Percentiles rank a stretch among this genome's conserved stretches.
Evolutionary conservation across 2,113 vertebrate genomes (phyloP).

Genomic region (Apodemus speciosus): DNA sequence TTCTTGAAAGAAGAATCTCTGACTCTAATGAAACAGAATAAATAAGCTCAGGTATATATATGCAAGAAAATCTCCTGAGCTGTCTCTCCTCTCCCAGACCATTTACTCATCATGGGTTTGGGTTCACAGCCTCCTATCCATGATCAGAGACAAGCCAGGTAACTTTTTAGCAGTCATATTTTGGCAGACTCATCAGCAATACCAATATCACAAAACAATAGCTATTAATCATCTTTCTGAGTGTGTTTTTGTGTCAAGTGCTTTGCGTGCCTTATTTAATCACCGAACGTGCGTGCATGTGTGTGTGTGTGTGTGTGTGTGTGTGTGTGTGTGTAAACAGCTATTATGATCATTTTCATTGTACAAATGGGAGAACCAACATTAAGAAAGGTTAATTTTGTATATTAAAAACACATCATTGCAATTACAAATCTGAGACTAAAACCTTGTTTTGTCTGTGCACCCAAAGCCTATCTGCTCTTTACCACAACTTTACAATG

Average conservation of each 20-base stretch:
- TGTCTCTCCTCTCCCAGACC: not conserved
- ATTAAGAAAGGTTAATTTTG: slow-evolving; percentile 26
- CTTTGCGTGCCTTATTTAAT: not conserved
- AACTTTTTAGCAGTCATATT: not conserved
- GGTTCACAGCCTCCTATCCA: not conserved
- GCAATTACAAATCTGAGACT: not conserved
- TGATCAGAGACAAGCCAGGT: not conserved
- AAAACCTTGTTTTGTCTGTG: not conserved
- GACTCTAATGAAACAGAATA: slow-evolving; percentile 1
- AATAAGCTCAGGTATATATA: not conserved
- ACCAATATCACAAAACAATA: not conserved
- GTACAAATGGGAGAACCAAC: not conserved
- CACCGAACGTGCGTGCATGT: not conserved
- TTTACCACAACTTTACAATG: not conserved
- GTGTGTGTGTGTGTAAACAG: not conserved
- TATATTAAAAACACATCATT: not conserved
- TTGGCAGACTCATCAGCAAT: not conserved
- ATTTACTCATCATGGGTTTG: not conserved
- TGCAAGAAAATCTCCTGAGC: not conserved
- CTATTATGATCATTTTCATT: not conserved
- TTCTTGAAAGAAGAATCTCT: not conserved
- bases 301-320: not conserved
- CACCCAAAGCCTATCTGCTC: not conserved
- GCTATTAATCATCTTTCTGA: not conserved
- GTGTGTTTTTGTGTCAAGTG: not conserved